Evolutionary conservation across 2,888 invertebrate species (phyloP), one percentile per base, ranked within the genome.

Genomic region (Aproaerema taeniolella): DNA sequence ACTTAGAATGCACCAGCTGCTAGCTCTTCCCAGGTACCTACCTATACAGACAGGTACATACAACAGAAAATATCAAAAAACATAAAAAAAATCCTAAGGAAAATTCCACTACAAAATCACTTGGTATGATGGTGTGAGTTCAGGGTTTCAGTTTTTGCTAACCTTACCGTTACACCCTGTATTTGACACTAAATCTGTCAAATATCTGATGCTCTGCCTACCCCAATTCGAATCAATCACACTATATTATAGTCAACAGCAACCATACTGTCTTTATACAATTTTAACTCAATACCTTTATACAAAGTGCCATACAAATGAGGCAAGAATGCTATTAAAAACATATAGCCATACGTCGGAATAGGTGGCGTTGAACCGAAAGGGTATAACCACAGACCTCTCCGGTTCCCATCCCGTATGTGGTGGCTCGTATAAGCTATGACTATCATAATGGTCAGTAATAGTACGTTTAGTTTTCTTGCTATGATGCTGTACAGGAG

Each of bases 351-450:
- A 52, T 49, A 52, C 13, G 55, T 75, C 13, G 57, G 60, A 33
- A 85, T 48, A 0, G 79, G 54, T 0, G 55, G 50, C 0, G 82
- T 76, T 16, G 72, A 66, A 1, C 82, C 82, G 2, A 61, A 74
- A 0, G 85, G 85, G 31, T 65, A 80, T 0, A 82, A 0, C 82
- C 83, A 85, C 0, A 85, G 15, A 0, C 85, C 85, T 35, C 85
- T 46, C 1, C 82, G 45, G 17, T 80, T 79, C 0, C 54, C 80
- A 30, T 85, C 85, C 26, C 85, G 35, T 1, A 85, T 44, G 31
- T 83, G 85, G 40, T 85, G 85, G 2, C 73, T 78, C 0, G 63
- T 54, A 16, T 57, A 81, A 0, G 81, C 82, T 3, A 83, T 24
- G 0, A 75, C 47, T 0, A 77, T 7, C 77, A 80, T 85, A 39